phyloP scores from a whole-genome alignment of 2,113 vertebrate genomes.

The Psephotus haematonotus region DNA sequence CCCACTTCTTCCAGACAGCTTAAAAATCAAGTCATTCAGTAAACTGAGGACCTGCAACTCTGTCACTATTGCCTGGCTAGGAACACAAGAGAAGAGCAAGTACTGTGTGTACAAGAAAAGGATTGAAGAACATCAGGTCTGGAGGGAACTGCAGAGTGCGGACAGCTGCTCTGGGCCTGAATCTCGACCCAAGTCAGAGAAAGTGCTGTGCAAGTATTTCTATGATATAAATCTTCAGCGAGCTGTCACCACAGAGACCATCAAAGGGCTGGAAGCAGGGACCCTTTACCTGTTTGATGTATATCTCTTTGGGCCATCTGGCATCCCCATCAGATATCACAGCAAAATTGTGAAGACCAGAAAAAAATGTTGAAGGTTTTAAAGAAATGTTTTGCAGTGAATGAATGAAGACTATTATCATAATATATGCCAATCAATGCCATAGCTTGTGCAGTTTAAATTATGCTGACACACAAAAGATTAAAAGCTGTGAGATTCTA shows the following conservation, averaged over 20 bases:
- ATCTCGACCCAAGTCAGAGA: conserved; percentile 80
- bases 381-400: neutral
- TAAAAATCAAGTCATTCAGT: conserved; percentile 90
- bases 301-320: conserved; percentile 88
- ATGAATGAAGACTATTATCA: neutral
- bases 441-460: neutral
- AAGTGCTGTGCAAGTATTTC: conserved; percentile 90
- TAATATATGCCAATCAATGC: neutral
- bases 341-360: conserved; percentile 88
- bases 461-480: neutral
- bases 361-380: conserved; percentile 81
- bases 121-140: conserved; percentile 59
- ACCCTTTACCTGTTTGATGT: conserved; percentile 86
- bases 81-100: conserved; percentile 86
- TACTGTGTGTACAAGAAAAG: conserved; percentile 86
- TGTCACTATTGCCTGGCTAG: conserved; percentile 89
- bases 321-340: conserved; percentile 85
- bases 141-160: conserved; percentile 23
- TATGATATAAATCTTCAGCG: conserved; percentile 82
- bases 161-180: conserved; percentile 85
- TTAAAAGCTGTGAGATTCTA: neutral
- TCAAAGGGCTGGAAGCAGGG: conserved; percentile 81
- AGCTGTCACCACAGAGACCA: conserved; percentile 87
- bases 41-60: conserved; percentile 86
- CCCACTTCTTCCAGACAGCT: conserved; percentile 83